phyloP scores from a whole-genome alignment of 2,113 vertebrate genomes.

The Phainopepla nitens region DNA sequence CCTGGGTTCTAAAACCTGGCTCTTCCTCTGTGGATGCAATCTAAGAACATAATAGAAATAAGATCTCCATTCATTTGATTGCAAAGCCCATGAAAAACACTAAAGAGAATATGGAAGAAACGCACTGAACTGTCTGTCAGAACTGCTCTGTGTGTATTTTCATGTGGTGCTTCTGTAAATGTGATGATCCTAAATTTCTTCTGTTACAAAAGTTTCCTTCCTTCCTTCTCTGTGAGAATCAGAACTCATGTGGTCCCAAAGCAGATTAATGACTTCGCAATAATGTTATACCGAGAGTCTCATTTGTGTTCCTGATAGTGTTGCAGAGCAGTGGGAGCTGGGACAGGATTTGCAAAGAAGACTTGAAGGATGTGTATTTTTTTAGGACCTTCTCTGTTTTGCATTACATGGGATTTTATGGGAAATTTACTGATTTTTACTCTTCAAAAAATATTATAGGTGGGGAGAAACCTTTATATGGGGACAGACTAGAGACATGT shows the following conservation, averaged over 20 bases:
- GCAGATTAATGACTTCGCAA: not conserved
- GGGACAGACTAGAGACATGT: not conserved
- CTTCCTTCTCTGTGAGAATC: not conserved
- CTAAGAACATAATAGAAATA: not conserved
- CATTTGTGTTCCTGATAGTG: not conserved
- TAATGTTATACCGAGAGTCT: not conserved
- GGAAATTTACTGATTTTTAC: not conserved
- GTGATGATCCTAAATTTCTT: not conserved
- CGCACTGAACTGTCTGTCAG: not conserved
- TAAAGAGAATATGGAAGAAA: not conserved
- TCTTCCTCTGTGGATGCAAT: not conserved
- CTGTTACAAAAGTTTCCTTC: not conserved
- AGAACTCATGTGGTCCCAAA: not conserved
- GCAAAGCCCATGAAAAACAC: not conserved
- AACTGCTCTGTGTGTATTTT: not conserved
- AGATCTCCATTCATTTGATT: not conserved
- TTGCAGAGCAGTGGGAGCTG: not conserved
- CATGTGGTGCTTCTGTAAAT: not conserved
- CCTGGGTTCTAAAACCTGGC: not conserved
- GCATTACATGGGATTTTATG: not conserved
- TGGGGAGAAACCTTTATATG: not conserved
- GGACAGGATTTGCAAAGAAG: not conserved
- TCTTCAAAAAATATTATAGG: not conserved
- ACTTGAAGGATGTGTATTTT: not conserved
- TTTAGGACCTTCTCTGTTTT: not conserved